Evolutionary conservation across 64 coral and sea anemone species (phyloP).

Genomic region (Catalaphyllia jardinei): DNA sequence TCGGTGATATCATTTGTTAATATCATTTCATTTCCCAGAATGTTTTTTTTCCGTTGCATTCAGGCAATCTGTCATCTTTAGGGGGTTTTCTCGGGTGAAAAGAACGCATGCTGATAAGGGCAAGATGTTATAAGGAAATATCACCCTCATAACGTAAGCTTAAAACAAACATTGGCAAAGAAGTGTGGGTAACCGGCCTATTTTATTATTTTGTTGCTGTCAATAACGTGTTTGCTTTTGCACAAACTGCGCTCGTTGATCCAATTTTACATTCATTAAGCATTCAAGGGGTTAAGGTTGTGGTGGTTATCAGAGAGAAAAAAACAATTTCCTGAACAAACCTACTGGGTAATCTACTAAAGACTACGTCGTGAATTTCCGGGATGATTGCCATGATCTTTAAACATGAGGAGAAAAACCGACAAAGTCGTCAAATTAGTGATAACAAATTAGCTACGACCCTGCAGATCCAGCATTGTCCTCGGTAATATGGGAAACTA

Average conservation of each 20-base stretch:
- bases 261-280: slow-evolving; percentile 1
- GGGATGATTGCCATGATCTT: background rate
- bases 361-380: background rate
- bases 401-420: slow-evolving; percentile 19
- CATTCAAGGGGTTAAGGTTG: background rate
- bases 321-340: slow-evolving; percentile 34
- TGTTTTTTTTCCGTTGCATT: background rate
- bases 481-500: slow-evolving; percentile 15
- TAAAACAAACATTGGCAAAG: background rate
- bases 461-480: background rate
- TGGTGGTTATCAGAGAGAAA: background rate
- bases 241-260: slow-evolving; percentile 14
- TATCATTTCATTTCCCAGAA: background rate
- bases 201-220: background rate
- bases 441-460: background rate
- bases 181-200: background rate
- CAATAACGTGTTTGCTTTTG: background rate
- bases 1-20: background rate
- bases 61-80: background rate
- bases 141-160: background rate
- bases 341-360: slow-evolving; percentile 6
- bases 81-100: background rate
- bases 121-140: background rate
- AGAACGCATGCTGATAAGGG: slow-evolving; percentile 13
- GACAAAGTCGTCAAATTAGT: slow-evolving; percentile 24